Conservation (phyloP, 1,140 invertebrate species). For the Cydia fagiglandana region DNA sequence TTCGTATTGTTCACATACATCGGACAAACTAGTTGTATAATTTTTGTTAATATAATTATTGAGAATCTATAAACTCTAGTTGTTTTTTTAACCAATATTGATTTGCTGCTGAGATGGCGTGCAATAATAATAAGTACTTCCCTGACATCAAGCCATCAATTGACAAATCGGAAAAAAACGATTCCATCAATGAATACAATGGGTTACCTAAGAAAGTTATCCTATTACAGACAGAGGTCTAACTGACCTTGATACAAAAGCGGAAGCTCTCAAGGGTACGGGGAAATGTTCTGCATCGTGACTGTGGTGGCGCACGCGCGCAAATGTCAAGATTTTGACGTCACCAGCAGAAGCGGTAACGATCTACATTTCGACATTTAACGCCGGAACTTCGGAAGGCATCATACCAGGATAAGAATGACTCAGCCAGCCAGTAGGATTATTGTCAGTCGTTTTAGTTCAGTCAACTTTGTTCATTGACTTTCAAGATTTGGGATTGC, state of each 20-base stretch:
- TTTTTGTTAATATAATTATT: too few relatives aligned
- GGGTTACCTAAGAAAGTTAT: constrained; percentile 23
- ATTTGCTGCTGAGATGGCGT: background rate
- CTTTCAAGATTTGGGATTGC: background rate
- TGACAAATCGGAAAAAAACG: constrained; percentile 23
- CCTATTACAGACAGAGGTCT: constrained; percentile 14
- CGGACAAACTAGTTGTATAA: too few relatives aligned
- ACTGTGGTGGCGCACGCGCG: constrained; percentile 44
- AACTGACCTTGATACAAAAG: constrained; percentile 56
- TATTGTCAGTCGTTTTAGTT: background rate
- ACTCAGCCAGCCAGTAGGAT: background rate
- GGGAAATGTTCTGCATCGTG: constrained; percentile 59
- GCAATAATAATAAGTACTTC: background rate
- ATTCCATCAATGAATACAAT: constrained; percentile 5
- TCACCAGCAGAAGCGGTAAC: constrained; percentile 41
- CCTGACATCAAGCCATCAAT: background rate
- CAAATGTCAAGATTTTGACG: constrained; percentile 66
- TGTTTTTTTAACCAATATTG: background rate
- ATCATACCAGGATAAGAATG: background rate
- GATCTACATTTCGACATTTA: constrained; percentile 35
- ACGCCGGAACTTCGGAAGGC: constrained; percentile 4
- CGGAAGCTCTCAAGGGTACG: constrained; percentile 53
- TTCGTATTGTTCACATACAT: too few relatives aligned
- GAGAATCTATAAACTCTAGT: constrained; percentile 32
- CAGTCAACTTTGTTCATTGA: background rate